A percentile compares a stretch with the other conserved stretches of the same genome.
phyloP scores from a whole-genome alignment of 1,140 invertebrate genomes.

The Lordiphosa clarofinis region DNA sequence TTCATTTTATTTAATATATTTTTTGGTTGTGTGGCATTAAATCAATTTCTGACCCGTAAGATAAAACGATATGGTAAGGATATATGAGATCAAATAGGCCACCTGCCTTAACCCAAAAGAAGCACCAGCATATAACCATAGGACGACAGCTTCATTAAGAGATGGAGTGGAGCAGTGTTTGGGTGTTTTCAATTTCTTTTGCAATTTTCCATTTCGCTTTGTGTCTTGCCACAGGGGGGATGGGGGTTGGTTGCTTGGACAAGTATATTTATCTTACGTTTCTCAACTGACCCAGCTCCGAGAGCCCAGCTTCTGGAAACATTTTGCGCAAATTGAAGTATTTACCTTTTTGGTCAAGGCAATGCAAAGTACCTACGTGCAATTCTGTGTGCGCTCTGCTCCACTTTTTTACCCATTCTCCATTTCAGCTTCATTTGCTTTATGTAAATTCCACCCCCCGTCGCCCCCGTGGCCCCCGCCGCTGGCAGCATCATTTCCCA shows the following conservation, averaged over 20 bases:
- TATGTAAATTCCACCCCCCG: conserved; percentile 53
- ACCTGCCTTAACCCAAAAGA: conserved; percentile 3
- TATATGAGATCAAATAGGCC: conserved; percentile 18
- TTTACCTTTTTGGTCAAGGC: conserved; percentile 62
- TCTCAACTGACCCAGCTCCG: conserved; percentile 52
- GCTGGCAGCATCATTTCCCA: conserved; percentile 62
- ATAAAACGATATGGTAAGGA: background rate
- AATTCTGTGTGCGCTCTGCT: conserved; percentile 1
- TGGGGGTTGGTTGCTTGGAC: conserved; percentile 1
- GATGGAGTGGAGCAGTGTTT: background rate
- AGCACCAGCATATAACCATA: conserved; percentile 1
- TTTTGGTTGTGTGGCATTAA: conserved; percentile 15
- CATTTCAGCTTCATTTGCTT: conserved; percentile 71
- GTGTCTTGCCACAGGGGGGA: conserved; percentile 3
- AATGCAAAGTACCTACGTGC: conserved; percentile 25
- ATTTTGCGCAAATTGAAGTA: conserved; percentile 73
- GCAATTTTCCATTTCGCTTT: conserved; percentile 62
- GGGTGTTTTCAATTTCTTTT: conserved; percentile 39
- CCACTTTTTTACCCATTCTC: conserved; percentile 19
- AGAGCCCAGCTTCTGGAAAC: conserved; percentile 30
- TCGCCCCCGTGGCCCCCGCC: no score
- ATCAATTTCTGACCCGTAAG: conserved; percentile 46
- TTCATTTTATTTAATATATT: background rate
- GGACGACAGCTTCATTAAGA: conserved; percentile 52
- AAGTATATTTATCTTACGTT: conserved; percentile 63